Conservation (phyloP, 1,140 invertebrate species). For the Pygmarrhopalites habei region DNA sequence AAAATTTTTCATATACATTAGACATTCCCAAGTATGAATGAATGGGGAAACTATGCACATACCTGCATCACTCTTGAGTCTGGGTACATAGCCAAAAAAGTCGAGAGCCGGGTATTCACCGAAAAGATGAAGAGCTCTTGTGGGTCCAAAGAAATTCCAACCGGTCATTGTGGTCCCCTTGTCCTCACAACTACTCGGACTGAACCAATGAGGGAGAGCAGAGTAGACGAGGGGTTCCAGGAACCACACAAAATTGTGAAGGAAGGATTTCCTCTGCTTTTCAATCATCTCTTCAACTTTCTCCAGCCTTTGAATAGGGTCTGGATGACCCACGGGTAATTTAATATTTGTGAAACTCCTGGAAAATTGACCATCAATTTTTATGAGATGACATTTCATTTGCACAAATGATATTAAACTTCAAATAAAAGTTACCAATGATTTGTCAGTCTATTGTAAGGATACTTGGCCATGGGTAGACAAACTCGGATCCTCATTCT, state of each 20-base stretch:
- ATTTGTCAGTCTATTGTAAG: conserved; percentile 8
- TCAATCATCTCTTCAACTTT: not conserved
- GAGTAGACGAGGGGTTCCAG: not conserved
- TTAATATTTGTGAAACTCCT: conserved; percentile 38
- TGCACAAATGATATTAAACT: no score
- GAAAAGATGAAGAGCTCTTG: not conserved
- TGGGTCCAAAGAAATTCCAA: not conserved
- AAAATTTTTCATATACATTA: no score
- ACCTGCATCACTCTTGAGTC: not conserved
- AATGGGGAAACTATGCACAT: no score
- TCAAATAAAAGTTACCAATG: no score
- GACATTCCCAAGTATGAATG: no score
- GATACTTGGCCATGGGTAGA: conserved; percentile 29
- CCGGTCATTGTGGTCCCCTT: not conserved
- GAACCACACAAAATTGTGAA: not conserved
- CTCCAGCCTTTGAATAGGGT: not conserved
- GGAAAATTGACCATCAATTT: conserved; percentile 51
- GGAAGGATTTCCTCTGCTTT: not conserved
- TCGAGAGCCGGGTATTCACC: not conserved
- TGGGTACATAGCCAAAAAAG: not conserved
- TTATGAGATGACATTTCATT: conserved; percentile 16
- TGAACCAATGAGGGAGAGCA: not conserved
- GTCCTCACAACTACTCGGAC: not conserved
- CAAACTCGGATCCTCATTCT: conserved; percentile 26
- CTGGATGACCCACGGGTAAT: not conserved